Base-by-base conservation (phyloP, 2,888 invertebrate species). In the Clunio marinus region DNA sequence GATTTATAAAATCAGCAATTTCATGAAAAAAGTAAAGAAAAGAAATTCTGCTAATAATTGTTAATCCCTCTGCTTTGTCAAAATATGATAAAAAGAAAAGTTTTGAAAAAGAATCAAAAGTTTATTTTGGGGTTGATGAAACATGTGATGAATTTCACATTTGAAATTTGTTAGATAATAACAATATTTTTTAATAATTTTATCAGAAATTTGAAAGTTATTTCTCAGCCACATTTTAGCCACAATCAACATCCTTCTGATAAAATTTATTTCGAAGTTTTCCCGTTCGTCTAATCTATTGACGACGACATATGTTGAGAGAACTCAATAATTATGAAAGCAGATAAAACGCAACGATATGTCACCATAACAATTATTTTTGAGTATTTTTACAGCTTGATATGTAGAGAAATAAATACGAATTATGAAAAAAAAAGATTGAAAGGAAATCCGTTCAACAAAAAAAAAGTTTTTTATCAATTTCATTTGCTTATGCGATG, bases 381-480 rank as follows among this genome's bases (percentile, higher is more conserved):
- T 41, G 41, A 41, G 41, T 41, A 10, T 15, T 41, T 41, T 41
- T 10, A 41, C 41, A 41, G 51, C 51, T 51, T 17, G 2, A 17
- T n/a, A 20, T 45, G 15, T 15, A 20, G 51, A 17, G 15, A 51
- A 17, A 51, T 7, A 32, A 32, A 32, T 51, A 51, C 17, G 51
- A 51, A 15, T n/a, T n/a, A n/a, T 15, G 15, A 45, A 45, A 51
- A 51, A 51, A 17, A 51, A n/a, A n/a, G n/a, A 51, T 51, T 10
- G 22, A 51, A 51, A 51, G 58, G 58, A 58, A 58, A 58, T 58
- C 58, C 58, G 58, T 20, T 58, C 25, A 15, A 58, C n/a, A 58
- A 27, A 28, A 20, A 58, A 25, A 28, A 58, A 58, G 2, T 17
- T 55, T 55, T 58, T 58, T 58, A 58, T 58, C 58, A 58, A 58